Evolutionary conservation across 2,888 invertebrate species (phyloP).

Genomic region (Lepidocyrtoides sp.): DNA sequence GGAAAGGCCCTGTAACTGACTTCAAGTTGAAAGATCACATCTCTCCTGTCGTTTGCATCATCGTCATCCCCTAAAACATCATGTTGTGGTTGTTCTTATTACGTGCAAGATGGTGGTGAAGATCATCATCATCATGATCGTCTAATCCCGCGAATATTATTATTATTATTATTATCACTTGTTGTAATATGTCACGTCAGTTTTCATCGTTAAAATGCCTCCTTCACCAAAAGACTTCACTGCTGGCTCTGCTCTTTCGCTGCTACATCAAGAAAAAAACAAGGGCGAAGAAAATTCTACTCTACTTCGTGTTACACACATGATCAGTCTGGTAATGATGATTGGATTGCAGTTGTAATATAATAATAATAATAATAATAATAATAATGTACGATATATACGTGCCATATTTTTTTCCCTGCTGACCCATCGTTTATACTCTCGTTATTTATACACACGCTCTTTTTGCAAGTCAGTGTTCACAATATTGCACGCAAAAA

Average conservation of each 20-base stretch:
- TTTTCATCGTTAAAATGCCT: conserved; percentile 8
- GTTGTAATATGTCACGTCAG: conserved; percentile 77
- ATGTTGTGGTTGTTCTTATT: conserved; percentile 75
- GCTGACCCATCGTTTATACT: conserved; percentile 33
- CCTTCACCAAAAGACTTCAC: background rate
- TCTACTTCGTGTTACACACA: conserved; percentile 21
- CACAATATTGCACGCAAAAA: conserved; percentile 22
- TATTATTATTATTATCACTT: conserved; percentile 64
- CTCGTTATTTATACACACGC: conserved; percentile 62
- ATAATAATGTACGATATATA: conserved; percentile 12
- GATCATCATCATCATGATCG: conserved; percentile 47
- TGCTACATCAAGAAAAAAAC: background rate
- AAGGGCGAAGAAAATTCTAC: conserved; percentile 17
- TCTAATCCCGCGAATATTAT: conserved; percentile 65
- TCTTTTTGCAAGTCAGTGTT: conserved; percentile 30
- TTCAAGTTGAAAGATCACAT: conserved; percentile 75
- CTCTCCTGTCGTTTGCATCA: conserved; percentile 44
- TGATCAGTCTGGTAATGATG: background rate
- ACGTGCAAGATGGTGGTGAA: conserved; percentile 55
- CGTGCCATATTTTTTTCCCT: conserved; percentile 38
- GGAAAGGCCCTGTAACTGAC: conserved; percentile 60
- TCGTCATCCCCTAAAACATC: background rate
- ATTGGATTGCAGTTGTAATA: background rate
- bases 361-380: background rate
- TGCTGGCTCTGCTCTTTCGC: background rate